phyloP scores from a whole-genome alignment of 2,888 invertebrate genomes.

The Patella caerulea region DNA sequence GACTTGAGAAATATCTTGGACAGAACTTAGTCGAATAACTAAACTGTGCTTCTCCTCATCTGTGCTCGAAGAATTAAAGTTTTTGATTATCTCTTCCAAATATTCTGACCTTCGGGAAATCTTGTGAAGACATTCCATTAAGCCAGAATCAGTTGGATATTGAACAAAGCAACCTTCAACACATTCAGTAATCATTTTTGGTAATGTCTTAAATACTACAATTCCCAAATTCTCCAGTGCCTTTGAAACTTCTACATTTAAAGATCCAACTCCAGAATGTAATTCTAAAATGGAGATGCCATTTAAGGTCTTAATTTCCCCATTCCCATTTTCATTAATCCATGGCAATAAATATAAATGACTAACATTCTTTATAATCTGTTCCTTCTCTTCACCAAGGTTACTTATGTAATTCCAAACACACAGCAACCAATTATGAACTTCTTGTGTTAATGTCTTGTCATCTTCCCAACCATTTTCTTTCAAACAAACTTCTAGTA shows the following conservation, averaged over 20 bases:
- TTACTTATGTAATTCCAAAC: constrained; percentile 1
- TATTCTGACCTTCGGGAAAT: background rate
- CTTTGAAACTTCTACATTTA: background rate
- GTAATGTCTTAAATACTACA: background rate
- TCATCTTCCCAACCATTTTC: no score
- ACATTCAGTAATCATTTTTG: background rate
- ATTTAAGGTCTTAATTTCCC: no score
- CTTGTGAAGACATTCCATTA: constrained; percentile 14
- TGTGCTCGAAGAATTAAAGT: no score
- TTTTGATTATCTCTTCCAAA: background rate
- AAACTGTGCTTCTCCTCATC: no score
- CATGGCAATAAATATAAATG: background rate
- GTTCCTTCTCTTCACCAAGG: background rate
- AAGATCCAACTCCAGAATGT: background rate
- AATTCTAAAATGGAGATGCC: background rate
- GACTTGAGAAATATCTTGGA: no score
- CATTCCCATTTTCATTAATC: background rate
- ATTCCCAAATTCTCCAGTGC: background rate
- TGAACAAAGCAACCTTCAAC: constrained; percentile 24
- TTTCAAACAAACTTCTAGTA: no score
- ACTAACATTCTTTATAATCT: background rate
- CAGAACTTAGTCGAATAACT: no score
- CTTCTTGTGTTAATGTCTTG: no score
- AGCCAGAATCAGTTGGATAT: constrained; percentile 24
- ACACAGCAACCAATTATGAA: no score